These are phyloP conservation scores for Microcebus murinus DNA, from an alignment of 2,113 vertebrate genomes.

Conservation along the genomic window DNA sequence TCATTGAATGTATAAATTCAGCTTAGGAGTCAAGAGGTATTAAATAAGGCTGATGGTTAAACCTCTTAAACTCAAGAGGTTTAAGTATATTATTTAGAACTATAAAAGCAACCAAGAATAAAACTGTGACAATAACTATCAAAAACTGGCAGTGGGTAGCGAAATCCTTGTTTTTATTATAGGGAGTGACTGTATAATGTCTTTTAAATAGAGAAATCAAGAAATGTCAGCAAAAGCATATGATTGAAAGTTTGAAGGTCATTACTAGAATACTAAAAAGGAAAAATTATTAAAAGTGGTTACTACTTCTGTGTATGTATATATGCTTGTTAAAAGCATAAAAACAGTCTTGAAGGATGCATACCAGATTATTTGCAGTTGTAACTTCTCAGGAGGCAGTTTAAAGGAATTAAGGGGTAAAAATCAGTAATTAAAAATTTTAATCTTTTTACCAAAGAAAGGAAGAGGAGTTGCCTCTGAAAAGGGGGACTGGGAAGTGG, in stretches of 20 bases:
- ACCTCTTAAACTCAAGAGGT: neutral
- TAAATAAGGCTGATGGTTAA: neutral
- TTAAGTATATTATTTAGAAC: neutral
- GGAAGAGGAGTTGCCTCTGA: neutral
- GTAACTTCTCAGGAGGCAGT: neutral
- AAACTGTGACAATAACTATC: neutral
- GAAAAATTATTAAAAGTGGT: neutral
- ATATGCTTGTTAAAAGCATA: neutral
- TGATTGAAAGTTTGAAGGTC: neutral
- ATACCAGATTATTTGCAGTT: neutral
- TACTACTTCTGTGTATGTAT: neutral
- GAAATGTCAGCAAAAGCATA: neutral
- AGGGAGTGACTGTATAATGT: neutral
- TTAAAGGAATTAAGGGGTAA: constrained; percentile 10
- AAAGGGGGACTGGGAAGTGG: neutral
- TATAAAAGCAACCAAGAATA: neutral
- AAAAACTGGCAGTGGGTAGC: neutral
- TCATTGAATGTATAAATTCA: neutral
- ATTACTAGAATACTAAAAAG: neutral
- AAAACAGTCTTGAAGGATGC: neutral
- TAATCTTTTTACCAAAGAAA: neutral
- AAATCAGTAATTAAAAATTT: constrained; percentile 5
- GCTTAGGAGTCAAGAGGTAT: neutral
- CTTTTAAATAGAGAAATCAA: neutral
- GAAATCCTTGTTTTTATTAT: constrained; percentile 5